phyloP scores from a whole-genome alignment of 2,797 vertebrate genomes.

The Alca torda region DNA sequence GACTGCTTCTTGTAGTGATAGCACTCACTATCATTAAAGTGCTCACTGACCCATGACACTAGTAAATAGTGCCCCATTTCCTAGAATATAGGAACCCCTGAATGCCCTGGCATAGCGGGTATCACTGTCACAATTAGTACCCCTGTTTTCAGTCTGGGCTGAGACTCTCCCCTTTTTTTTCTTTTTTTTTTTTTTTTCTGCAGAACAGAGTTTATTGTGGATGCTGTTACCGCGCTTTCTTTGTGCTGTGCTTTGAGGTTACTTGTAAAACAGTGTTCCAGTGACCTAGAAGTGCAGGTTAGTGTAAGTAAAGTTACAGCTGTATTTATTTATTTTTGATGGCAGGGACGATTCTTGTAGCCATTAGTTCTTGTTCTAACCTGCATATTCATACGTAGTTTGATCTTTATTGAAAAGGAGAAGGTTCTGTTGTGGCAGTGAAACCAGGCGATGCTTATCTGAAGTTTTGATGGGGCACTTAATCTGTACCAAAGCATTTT shows the following conservation, averaged over 20 bases:
- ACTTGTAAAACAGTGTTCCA: background rate
- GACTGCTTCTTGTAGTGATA: background rate
- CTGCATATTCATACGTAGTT: background rate
- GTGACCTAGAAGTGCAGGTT: constrained; percentile 58
- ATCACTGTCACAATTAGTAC: background rate
- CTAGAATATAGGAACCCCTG: background rate
- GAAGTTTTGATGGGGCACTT: background rate
- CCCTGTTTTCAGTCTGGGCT: background rate
- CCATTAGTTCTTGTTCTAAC: background rate
- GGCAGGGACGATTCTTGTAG: background rate
- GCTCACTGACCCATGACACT: background rate
- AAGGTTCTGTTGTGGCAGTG: background rate
- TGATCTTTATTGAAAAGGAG: background rate
- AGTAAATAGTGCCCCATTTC: background rate
- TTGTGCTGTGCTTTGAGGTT: constrained; percentile 3
- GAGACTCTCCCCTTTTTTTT: background rate
- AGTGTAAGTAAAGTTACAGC: constrained; percentile 33
- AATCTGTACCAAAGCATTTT: background rate
- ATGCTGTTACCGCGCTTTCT: background rate
- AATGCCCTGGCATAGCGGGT: background rate
- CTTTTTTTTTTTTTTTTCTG: background rate
- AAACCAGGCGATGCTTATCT: background rate
- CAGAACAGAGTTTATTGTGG: background rate
- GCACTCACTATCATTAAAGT: accelerated
- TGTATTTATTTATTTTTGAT: background rate